Base-by-base conservation (phyloP, 2,797 vertebrate genomes). In the Sarcophilus harrisii region DNA sequence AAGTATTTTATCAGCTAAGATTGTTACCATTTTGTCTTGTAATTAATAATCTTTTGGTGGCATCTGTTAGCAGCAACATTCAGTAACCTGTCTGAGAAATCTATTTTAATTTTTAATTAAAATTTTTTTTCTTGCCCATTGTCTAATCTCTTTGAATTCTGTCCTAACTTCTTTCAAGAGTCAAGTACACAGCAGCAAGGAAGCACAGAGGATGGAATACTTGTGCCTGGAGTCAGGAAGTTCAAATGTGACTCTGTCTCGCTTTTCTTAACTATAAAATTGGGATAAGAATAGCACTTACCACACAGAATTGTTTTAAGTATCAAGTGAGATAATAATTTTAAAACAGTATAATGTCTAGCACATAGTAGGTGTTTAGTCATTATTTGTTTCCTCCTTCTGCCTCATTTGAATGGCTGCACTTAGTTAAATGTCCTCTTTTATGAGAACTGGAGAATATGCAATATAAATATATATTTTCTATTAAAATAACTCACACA, bases 31-130 rank as follows among this genome's bases (percentile, higher is more conserved):
- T 92, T 18, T 91, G 16, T 95, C 45, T 21, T 54, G 57, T 54
- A 16, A 55, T 90, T 90, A 52, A 90, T 55, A 55, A 32, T 14
- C 27, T 92, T 93, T 93, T 93, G 10, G 30, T 96, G 52, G 92
- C 92, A 93, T 94, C 81, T 62, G 6, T 49, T 59, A 10, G 3
- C 45, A 52, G 62, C 57, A 57, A 95, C 49, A 45, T 81, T 32
- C 91, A 38, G 11, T 57, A 93, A 73, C 8, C 28, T 38, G 94
- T 94, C 45, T 90, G 45, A 81, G 3, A 94, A 93, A 87, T 94
- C 58, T 92, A 94, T 96, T 94, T 96, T 93, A 90, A 91, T 11
- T n/a, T 91, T 24, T 89, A 93, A 89, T 52, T 21, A 94, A 94
- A 95, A 59, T 38, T 8, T 4, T 21, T 92, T 95, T 52, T 57